Base-by-base conservation (phyloP, 1,140 invertebrate genomes). In the Micrasema longulum region DNA sequence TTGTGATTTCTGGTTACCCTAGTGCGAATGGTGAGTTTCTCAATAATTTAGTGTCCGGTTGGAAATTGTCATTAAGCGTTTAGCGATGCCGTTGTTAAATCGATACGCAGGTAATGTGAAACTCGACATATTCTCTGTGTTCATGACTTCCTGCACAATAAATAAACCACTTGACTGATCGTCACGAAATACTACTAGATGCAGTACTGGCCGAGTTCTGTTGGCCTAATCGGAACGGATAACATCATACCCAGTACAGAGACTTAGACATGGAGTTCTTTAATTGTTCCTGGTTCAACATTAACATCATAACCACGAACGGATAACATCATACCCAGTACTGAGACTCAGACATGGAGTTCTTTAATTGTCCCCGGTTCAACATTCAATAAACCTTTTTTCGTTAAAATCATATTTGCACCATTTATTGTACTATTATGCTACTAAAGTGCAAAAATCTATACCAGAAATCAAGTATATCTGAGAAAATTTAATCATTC, bases 1-100 rank as follows among this genome's bases (percentile, higher is more conserved):
- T n/a, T n/a, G n/a, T n/a, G n/a, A n/a, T n/a, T n/a, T n/a, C n/a
- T 63, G 60, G 60, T 63, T 38, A 63, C 60, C 60, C 60, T 45
- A 43, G 18, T 22, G 60, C n/a, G 47, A 12, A 14, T 18, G 23
- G 38, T 45, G 1, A 11, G 9, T 22, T 47, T 60, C 31, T 20
- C 55, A 26, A 38, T 47, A 63, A 63, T 63, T 63, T 45, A 63
- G 38, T 16, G 43, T 22, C 23, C 60, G 60, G 23, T 63, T 18
- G 10, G 38, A 16, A 22, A 63, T n/a, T 63, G 60, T 63, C 60
- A 16, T 26, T 63, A 26, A 14, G 23, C 16, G 43, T 63, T 63
- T 45, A 43, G 60, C 41, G 43, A 47, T 43, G 20, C 43, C 22
- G 41, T 63, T 47, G 60, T 47, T 38, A 14, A 35, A 60, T 60